Percentiles rank a stretch among this genome's conserved stretches.
Conservation (phyloP, 1,140 invertebrate genomes). For the Microplitis mediator region DNA sequence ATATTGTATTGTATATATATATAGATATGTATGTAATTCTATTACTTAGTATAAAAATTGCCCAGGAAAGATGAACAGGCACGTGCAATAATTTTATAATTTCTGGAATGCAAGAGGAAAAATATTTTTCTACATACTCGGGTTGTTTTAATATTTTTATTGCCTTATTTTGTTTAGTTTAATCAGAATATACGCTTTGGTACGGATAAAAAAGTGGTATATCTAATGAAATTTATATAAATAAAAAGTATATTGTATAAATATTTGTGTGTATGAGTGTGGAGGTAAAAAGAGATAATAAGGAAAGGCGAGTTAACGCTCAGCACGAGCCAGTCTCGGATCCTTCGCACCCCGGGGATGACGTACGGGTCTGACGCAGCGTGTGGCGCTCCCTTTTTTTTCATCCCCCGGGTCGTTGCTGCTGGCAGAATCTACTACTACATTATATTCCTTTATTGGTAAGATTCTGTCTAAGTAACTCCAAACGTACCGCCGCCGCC, state of each 20-base stretch:
- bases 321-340: conserved; percentile 19
- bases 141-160: no score
- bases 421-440: conserved; percentile 1
- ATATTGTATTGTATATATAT: neutral
- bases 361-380: conserved; percentile 57
- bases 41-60: no score
- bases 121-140: no score
- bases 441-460: no score
- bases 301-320: neutral
- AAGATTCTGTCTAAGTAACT: conserved; percentile 23
- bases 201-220: no score
- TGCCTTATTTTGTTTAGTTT: no score
- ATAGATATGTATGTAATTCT: neutral
- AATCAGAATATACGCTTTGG: no score
- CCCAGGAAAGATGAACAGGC: no score
- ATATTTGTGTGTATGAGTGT: neutral
- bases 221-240: neutral
- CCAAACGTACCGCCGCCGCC: conserved; percentile 47
- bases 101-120: no score
- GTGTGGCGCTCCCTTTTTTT: conserved; percentile 38
- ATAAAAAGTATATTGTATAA: neutral
- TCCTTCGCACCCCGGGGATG: conserved; percentile 49
- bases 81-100: no score
- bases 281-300: neutral
- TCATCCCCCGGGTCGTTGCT: conserved; percentile 12